Evolutionary conservation across 2,113 vertebrate species (phyloP).

Genomic region (Gopherus evgoodei): DNA sequence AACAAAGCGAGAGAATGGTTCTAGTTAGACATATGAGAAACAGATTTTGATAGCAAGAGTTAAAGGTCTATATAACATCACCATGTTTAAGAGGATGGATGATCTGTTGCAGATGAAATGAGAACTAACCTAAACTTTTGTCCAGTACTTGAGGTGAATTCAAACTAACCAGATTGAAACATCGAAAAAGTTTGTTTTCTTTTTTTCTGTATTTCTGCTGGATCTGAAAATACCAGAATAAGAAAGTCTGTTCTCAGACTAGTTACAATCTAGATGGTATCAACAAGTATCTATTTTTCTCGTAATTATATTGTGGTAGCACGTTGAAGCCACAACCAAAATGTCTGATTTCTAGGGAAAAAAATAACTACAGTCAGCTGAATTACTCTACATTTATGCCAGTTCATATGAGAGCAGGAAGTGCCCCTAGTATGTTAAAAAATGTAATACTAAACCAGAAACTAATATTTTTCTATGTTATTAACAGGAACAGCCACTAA

Average conservation of each 20-base stretch:
- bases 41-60: neutral
- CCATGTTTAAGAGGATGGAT: neutral
- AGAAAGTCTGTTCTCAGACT: neutral
- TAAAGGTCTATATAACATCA: neutral
- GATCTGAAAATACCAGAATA: neutral
- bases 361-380: constrained; percentile 13
- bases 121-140: neutral
- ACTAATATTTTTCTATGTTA: neutral
- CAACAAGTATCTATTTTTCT: constrained; percentile 16
- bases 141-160: neutral
- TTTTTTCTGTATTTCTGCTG: neutral
- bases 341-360: constrained; percentile 34
- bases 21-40: neutral
- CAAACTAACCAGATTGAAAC: neutral
- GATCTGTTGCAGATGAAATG: neutral
- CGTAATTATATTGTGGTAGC: constrained; percentile 18
- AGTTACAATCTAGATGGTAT: constrained; percentile 1
- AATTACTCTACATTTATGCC: constrained; percentile 12
- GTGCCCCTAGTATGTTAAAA: constrained; percentile 23
- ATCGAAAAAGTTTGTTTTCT: neutral
- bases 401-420: constrained; percentile 34
- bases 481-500: constrained; percentile 3
- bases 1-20: neutral
- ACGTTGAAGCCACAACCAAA: neutral
- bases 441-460: neutral